Evolutionary conservation across 2,888 invertebrate species (phyloP).

Genomic region (Schizaphis graminum): DNA sequence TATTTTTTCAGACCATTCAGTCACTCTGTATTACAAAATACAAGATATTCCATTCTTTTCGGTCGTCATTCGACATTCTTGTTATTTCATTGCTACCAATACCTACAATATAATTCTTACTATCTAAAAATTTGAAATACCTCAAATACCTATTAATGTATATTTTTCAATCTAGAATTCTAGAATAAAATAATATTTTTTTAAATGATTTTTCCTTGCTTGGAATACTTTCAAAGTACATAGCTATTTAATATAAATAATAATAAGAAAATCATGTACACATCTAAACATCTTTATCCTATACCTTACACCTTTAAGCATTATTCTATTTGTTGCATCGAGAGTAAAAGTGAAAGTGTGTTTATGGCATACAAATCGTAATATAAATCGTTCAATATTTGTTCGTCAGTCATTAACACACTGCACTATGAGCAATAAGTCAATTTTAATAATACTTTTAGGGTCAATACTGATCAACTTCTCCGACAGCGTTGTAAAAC

Average conservation of each 20-base stretch:
- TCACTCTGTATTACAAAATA: conserved; percentile 27
- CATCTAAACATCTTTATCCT: not conserved
- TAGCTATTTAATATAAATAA: not conserved
- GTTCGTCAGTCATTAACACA: not conserved
- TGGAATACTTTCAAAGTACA: not conserved
- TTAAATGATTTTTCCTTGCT: not conserved
- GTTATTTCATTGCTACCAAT: conserved; percentile 50
- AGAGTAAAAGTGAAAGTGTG: conserved; percentile 35
- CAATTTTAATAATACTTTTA: not conserved
- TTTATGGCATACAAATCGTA: not conserved
- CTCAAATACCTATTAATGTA: not conserved
- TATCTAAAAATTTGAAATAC: not conserved
- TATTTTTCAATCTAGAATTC: not conserved
- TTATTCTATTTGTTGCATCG: conserved; percentile 32
- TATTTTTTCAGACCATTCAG: not conserved
- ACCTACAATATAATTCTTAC: not conserved
- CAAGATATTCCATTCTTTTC: not conserved
- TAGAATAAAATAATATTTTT: not conserved
- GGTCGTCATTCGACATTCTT: not conserved
- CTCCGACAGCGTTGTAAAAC: conserved; percentile 76
- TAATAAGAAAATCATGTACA: not conserved
- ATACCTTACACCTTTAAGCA: not conserved
- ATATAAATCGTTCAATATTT: not conserved
- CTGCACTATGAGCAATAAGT: conserved; percentile 33
- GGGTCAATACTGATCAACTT: not conserved